Percentiles rank a stretch among this genome's conserved stretches.
Evolutionary conservation across 2,888 invertebrate genomes (phyloP).

Genomic region (Cosmopolites sordidus): DNA sequence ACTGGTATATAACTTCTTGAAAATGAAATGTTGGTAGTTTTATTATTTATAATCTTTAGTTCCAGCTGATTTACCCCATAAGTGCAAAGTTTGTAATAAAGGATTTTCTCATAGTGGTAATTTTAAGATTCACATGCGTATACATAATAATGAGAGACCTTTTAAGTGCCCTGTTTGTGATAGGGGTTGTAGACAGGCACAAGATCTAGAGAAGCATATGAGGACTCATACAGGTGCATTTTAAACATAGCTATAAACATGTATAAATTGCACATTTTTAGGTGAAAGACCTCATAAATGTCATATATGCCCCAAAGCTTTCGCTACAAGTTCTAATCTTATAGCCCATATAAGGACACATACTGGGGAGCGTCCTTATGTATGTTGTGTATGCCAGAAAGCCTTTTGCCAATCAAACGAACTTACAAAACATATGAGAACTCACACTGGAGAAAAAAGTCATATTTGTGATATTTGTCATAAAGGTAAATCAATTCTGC

Average conservation of each 20-base stretch:
- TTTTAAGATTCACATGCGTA: slow-evolving; percentile 47
- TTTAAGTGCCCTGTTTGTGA: slow-evolving; percentile 48
- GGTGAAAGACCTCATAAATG: slow-evolving; percentile 50
- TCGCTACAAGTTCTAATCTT: slow-evolving; percentile 50
- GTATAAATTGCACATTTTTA: slow-evolving; percentile 26
- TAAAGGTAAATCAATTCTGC: slow-evolving; percentile 48
- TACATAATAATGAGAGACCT: slow-evolving; percentile 48
- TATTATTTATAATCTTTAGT: neutral
- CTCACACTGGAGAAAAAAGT: slow-evolving; percentile 50
- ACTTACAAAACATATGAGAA: slow-evolving; percentile 49
- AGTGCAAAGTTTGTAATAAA: slow-evolving; percentile 48
- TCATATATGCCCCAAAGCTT: slow-evolving; percentile 47
- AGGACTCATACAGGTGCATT: slow-evolving; percentile 48
- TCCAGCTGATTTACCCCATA: slow-evolving; percentile 41
- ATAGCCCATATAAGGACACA: slow-evolving; percentile 50
- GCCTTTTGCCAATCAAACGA: slow-evolving; percentile 50
- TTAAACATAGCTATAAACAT: slow-evolving; percentile 10
- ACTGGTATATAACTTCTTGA: neutral
- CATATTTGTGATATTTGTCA: slow-evolving; percentile 49
- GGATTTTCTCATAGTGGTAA: slow-evolving; percentile 49
- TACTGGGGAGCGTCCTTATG: slow-evolving; percentile 49
- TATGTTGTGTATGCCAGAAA: slow-evolving; percentile 49
- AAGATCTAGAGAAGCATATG: slow-evolving; percentile 51
- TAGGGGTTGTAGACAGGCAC: slow-evolving; percentile 49
- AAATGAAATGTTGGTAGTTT: neutral